Evolutionary conservation across 2,888 invertebrate genomes (phyloP).

Genomic region (Odontomyia ornata): DNA sequence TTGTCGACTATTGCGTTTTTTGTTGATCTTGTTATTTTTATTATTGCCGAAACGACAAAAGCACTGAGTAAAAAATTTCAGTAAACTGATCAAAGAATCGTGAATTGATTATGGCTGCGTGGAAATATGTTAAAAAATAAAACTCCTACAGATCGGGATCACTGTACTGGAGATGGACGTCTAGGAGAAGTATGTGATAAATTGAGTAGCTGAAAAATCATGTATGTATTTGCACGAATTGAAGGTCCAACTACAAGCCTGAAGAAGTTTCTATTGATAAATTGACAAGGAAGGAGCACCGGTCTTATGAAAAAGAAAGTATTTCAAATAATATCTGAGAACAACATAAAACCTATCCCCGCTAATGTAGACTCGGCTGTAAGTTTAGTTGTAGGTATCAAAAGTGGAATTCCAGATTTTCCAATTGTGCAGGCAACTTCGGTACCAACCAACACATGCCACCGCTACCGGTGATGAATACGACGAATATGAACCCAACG

Average conservation of each 20-base stretch:
- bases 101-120: slow-evolving; percentile 79
- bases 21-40: neutral
- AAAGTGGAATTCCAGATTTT: too few species aligned
- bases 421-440: too few species aligned
- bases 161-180: slow-evolving; percentile 82
- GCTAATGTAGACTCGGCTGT: too few species aligned
- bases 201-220: slow-evolving; percentile 89
- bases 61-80: slow-evolving; percentile 72
- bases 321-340: too few species aligned
- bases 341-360: too few species aligned
- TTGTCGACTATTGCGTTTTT: neutral
- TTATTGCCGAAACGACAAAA: neutral
- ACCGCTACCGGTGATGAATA: too few species aligned
- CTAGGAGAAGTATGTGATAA: slow-evolving; percentile 87
- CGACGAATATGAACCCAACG: too few species aligned
- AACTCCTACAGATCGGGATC: slow-evolving; percentile 86
- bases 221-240: slow-evolving; percentile 91
- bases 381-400: too few species aligned
- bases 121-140: slow-evolving; percentile 91
- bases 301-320: too few species aligned
- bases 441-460: too few species aligned
- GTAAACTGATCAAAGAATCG: slow-evolving; percentile 87
- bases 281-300: slow-evolving; percentile 87
- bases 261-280: slow-evolving; percentile 90
- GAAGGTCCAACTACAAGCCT: slow-evolving; percentile 87